phyloP scores from a whole-genome alignment of 1,140 invertebrate species.

The Asobara japonica region DNA sequence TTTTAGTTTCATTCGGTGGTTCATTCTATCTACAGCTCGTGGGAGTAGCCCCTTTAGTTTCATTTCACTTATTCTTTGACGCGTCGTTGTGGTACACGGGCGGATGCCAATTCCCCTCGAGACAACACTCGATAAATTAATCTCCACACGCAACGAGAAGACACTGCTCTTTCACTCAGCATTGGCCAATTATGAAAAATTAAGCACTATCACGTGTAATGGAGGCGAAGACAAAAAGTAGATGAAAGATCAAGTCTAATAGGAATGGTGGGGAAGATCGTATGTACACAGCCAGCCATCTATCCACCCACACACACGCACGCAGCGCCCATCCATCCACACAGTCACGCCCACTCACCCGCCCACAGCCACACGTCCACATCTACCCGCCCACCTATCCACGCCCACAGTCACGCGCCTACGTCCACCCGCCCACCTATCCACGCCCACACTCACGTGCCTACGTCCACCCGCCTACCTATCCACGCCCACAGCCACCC shows the following conservation, averaged over 20 bases:
- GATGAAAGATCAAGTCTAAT: conserved; percentile 13
- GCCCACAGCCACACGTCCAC: too few relatives aligned
- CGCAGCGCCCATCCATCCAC: too few relatives aligned
- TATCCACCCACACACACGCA: too few relatives aligned
- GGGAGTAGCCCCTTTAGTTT: not conserved
- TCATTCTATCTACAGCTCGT: not conserved
- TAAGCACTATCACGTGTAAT: conserved; percentile 5
- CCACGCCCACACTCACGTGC: too few relatives aligned
- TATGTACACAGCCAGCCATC: too few relatives aligned
- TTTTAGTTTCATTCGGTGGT: not conserved
- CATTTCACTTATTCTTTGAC: not conserved
- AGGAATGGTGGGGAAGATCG: not conserved
- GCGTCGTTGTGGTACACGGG: not conserved
- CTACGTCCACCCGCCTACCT: too few relatives aligned
- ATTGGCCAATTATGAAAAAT: conserved; percentile 25
- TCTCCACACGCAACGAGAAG: conserved; percentile 23
- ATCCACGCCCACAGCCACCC: too few relatives aligned
- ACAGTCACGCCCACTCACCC: too few relatives aligned
- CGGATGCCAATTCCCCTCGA: not conserved
- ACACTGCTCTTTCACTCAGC: not conserved
- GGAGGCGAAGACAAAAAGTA: not conserved
- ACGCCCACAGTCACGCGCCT: too few relatives aligned
- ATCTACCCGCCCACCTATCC: too few relatives aligned
- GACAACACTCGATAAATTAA: conserved; percentile 29
- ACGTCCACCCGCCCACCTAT: too few relatives aligned